Base-by-base conservation (phyloP, 2,113 vertebrate genomes). In the Cyprinus carpio region DNA sequence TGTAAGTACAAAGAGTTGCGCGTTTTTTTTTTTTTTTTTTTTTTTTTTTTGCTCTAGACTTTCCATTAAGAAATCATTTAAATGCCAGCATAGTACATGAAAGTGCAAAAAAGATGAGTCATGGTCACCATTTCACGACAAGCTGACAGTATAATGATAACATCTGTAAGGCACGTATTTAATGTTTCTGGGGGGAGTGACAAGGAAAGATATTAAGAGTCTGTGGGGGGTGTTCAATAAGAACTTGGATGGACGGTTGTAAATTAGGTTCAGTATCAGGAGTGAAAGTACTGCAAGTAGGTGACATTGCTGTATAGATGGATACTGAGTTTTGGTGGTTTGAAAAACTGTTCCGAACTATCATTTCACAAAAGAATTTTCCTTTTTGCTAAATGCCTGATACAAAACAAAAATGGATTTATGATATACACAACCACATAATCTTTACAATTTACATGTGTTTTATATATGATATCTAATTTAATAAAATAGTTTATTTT, bases 1-100 rank as follows among this genome's bases (percentile, higher is more conserved):
- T 74, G 49, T 43, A 51, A 69, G 78, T 64, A 8, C 34, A 82
- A 54, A 77, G 64, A 31, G 8, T 43, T 6, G 37, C 37, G 3
- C 4, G 13, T 15, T 85, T 34, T 25, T 25, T n/a, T 81, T 0
- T 3, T 13, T 18, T 23, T 1, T 60, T n/a, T n/a, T 60, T 9
- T 60, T 37, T 58, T 78, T 84, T 84, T 85, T 34, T 23, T 25
- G n/a, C 25, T 37, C 16, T 74, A 67, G 54, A 69, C 80, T 15
- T 10, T 77, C 62, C 75, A 85, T 83, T 82, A 69, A 82, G 78
- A 87, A 79, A 80, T 72, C 67, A 84, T 88, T 87, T 72, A 80
- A 87, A 86, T 89, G 82, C 65, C 80, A 85, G 75, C 80, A 64
- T 83, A 64, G 81, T 79, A 29, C 60, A 76, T 58, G 29, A 88